These are phyloP conservation scores for Phalacrocorax pelagicus DNA, from an alignment of 2,113 vertebrate genomes.

Conservation along the genomic window DNA sequence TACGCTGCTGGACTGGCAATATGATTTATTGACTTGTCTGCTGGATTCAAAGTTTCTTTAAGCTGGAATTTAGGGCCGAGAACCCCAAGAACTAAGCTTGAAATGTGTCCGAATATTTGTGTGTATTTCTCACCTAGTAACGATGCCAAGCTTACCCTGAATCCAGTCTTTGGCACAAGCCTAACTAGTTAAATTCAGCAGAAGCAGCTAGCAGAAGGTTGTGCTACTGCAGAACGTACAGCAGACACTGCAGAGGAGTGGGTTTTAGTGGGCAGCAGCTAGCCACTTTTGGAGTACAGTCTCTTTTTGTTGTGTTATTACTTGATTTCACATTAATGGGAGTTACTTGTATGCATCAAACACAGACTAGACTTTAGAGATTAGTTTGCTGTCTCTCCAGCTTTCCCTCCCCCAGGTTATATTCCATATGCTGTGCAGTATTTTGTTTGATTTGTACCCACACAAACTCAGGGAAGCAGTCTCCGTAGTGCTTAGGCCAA, in stretches of 20 bases:
- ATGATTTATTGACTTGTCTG: not conserved
- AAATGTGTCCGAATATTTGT: not conserved
- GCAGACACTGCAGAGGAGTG: slow-evolving; percentile 17
- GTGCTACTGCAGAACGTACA: not conserved
- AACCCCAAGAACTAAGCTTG: not conserved
- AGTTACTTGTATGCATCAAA: slow-evolving; percentile 32
- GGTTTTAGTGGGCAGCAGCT: slow-evolving; percentile 9
- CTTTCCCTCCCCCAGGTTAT: slow-evolving; percentile 48
- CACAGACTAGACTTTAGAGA: slow-evolving; percentile 4
- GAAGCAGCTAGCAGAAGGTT: slow-evolving; percentile 28
- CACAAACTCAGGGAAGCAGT: not conserved
- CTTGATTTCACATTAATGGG: slow-evolving; percentile 14
- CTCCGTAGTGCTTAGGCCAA: not conserved
- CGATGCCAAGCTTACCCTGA: not conserved
- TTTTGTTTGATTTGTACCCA: slow-evolving; percentile 35
- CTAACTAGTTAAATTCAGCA: not conserved
- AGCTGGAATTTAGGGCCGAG: not conserved
- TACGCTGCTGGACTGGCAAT: not conserved
- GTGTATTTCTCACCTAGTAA: not conserved
- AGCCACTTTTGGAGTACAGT: not conserved
- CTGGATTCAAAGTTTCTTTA: not conserved
- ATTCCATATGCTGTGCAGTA: slow-evolving; percentile 20
- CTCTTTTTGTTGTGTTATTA: not conserved
- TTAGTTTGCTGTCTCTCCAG: slow-evolving; percentile 21
- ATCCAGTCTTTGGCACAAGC: not conserved